These are phyloP conservation scores for Semnornis frantzii DNA, from an alignment of 2,113 vertebrate genomes.

Conservation along the genomic window DNA sequence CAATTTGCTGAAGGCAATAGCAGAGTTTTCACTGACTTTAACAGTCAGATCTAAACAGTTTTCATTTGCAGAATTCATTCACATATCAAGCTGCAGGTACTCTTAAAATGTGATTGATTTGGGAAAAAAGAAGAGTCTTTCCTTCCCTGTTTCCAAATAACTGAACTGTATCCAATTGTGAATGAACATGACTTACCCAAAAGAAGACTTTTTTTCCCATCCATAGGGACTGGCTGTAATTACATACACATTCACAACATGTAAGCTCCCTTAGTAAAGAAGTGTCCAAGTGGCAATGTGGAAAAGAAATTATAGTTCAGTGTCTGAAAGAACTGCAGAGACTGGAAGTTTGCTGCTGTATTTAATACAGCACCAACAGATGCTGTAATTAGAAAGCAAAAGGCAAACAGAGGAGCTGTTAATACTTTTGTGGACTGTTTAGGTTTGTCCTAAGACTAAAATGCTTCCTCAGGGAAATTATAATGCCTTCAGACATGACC, in stretches of 20 bases:
- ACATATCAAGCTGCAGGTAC: background rate
- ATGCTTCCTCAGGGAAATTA: background rate
- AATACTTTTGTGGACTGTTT: background rate
- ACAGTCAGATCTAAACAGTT: background rate
- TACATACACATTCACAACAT: background rate
- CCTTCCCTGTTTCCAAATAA: background rate
- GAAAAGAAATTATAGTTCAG: background rate
- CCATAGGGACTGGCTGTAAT: background rate
- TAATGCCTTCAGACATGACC: background rate
- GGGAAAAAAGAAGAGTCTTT: background rate
- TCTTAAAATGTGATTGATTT: background rate
- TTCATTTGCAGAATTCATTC: background rate
- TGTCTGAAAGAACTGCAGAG: background rate
- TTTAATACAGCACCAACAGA: background rate
- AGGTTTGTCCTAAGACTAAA: background rate
- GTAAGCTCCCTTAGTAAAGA: background rate
- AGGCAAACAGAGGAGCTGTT: background rate
- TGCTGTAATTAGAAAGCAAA: background rate
- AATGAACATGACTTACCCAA: background rate
- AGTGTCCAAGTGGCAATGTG: background rate
- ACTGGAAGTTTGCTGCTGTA: background rate
- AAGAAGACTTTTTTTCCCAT: background rate
- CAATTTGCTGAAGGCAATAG: background rate
- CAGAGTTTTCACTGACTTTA: background rate
- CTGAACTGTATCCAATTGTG: background rate